Percentiles rank a stretch among this genome's conserved stretches.
Evolutionary conservation across 2,888 invertebrate species (phyloP).

Genomic region (Charanyca ferruginea): DNA sequence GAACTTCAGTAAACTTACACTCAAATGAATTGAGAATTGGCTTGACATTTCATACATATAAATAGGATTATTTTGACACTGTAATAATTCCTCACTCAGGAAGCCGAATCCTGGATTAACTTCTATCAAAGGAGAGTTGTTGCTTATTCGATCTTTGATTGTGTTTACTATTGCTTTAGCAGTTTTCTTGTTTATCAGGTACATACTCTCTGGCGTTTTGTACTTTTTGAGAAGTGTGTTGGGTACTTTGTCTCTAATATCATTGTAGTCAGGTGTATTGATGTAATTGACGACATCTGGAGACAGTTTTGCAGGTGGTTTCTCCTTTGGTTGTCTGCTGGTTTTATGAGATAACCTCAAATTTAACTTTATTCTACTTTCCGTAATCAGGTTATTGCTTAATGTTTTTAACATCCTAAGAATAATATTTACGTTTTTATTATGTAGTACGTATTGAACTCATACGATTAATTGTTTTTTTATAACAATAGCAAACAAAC

Average conservation of each 20-base stretch:
- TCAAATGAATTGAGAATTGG: conserved; percentile 86
- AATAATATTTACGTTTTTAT: background rate
- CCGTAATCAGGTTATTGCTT: conserved; percentile 8
- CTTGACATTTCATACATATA: conserved; percentile 91
- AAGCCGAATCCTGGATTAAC: conserved; percentile 93
- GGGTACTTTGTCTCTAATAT: conserved; percentile 79
- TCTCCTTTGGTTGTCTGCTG: conserved; percentile 70
- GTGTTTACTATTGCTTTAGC: conserved; percentile 81
- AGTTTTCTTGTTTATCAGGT: conserved; percentile 82
- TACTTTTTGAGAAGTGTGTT: conserved; percentile 81
- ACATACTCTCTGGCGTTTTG: conserved; percentile 82
- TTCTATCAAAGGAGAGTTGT: conserved; percentile 90
- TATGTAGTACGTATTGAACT: background rate
- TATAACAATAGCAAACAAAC: background rate
- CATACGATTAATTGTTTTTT: background rate
- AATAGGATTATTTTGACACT: conserved; percentile 86
- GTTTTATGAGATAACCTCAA: conserved; percentile 77
- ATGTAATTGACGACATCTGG: conserved; percentile 82
- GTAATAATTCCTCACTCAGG: conserved; percentile 91
- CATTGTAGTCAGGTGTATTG: conserved; percentile 74
- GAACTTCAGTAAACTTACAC: conserved; percentile 72
- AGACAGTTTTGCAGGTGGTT: conserved; percentile 73
- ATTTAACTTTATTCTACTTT: conserved; percentile 42
- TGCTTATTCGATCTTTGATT: conserved; percentile 76
- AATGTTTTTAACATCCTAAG: conserved; percentile 53